Base-by-base conservation (phyloP, 2,797 vertebrate genomes). In the Leptodactylus fallax region DNA sequence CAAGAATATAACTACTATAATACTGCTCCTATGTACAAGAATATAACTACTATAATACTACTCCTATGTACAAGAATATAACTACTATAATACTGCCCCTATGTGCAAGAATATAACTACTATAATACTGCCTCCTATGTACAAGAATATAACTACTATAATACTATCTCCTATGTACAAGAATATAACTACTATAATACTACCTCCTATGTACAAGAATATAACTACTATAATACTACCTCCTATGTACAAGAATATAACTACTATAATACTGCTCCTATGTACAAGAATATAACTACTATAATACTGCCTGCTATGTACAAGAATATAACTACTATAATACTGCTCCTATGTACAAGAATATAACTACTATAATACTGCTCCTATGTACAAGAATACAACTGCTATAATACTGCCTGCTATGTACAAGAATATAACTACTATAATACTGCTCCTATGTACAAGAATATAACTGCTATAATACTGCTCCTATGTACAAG, bases 241-340 rank as follows among this genome's bases (percentile, higher is more conserved):
- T 13, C 61, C 61, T 63, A 63, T 23, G 12, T 63, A 63, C 61
- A 65, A 65, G 61, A 65, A 65, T 65, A 65, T 65, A 65, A 65
- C 61, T 65, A 65, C 61, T 65, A 65, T 65, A 65, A 65, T 65
- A 65, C 61, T 65, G 61, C 61, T 23, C 61, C 61, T 65, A 65
- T 65, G n/a, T 11, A 65, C 61, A 65, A 65, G 61, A 69, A 69
- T 69, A 69, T 69, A 69, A 16, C 67, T 36, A 69, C 67, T 69
- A 69, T 69, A 36, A 69, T 69, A 69, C 67, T 69, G 25, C 58
- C 36, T 9, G 16, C 58, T 60, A 60, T 60, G 9, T 60, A 60
- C 17, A 60, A 60, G 58, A 60, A 17, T 60, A 21, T 60, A 25
- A 61, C 60, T 61, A 61, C 60, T 61, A 61, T 61, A 61, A 61